These are phyloP conservation scores for Bruchidius siliquastri DNA, from an alignment of 2,888 invertebrate species.

Conservation along the genomic window DNA sequence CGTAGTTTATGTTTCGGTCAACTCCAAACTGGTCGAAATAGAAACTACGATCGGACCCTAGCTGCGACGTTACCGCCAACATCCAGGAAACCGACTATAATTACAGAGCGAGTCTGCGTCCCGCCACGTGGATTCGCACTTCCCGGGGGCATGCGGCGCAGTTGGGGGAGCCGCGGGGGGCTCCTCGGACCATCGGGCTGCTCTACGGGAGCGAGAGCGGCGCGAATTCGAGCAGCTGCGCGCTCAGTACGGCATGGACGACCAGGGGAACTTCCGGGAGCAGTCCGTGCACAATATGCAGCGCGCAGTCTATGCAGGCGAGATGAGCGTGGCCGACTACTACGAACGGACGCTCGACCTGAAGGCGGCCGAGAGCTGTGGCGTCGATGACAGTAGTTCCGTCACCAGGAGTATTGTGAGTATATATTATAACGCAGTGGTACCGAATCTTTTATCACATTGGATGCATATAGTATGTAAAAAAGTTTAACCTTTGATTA, in stretches of 20 bases:
- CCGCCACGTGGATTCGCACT: slow-evolving; percentile 85
- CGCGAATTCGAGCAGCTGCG: slow-evolving; percentile 74
- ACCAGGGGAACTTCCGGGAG: slow-evolving; percentile 69
- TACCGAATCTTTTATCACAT: too few relatives aligned
- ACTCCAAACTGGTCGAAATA: too few relatives aligned
- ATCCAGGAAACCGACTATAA: too few relatives aligned
- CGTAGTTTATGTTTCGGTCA: too few relatives aligned
- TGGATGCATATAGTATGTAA: too few relatives aligned
- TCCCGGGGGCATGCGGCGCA: slow-evolving; percentile 43
- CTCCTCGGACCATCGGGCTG: slow-evolving; percentile 55
- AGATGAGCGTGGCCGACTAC: slow-evolving; percentile 80
- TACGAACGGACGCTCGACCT: slow-evolving; percentile 77
- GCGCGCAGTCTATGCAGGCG: slow-evolving; percentile 78
- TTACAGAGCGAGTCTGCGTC: slow-evolving; percentile 56
- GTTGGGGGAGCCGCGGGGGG: slow-evolving; percentile 46
- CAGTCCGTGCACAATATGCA: slow-evolving; percentile 76
- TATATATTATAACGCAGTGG: slow-evolving; percentile 6
- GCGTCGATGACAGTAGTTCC: slow-evolving; percentile 77
- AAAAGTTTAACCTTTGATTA: background rate
- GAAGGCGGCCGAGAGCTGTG: slow-evolving; percentile 68
- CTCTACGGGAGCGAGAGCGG: slow-evolving; percentile 68
- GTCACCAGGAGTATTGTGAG: slow-evolving; percentile 66
- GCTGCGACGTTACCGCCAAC: too few relatives aligned
- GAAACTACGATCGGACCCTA: too few relatives aligned
- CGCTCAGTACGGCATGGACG: slow-evolving; percentile 87